A percentile compares a stretch with the other conserved stretches of the same genome.
Conservation (phyloP, 2,888 invertebrate genomes). For the Drosophila mimica region DNA sequence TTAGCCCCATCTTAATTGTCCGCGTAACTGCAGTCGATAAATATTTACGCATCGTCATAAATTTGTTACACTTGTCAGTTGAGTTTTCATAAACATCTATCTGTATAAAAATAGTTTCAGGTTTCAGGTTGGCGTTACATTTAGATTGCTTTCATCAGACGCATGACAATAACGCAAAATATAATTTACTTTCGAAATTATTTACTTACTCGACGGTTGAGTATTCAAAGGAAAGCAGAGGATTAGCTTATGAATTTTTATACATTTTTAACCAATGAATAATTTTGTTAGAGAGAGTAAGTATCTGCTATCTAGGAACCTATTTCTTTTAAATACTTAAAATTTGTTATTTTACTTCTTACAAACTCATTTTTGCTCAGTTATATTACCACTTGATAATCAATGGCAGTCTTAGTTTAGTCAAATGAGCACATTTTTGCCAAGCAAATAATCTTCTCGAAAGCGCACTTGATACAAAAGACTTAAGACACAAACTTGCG, state of each 20-base stretch:
- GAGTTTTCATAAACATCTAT: conserved; percentile 29
- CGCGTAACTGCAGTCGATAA: conserved; percentile 56
- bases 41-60: conserved; percentile 57
- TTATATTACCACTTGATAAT: not conserved
- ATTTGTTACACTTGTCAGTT: conserved; percentile 57
- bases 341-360: not conserved
- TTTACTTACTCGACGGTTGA: not conserved
- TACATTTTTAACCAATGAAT: not conserved
- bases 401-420: not conserved
- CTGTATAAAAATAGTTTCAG: conserved; percentile 14
- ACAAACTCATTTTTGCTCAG: not conserved
- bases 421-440: not conserved
- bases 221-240: not conserved
- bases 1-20: conserved; percentile 40
- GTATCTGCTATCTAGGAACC: not conserved
- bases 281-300: not conserved
- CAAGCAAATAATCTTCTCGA: not conserved
- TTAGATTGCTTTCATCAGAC: conserved; percentile 42
- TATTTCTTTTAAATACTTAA: not conserved
- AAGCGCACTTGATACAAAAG: conserved; percentile 23
- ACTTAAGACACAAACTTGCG: conserved; percentile 58
- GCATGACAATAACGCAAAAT: conserved; percentile 27
- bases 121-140: conserved; percentile 14
- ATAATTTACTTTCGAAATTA: conserved; percentile 15
- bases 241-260: not conserved